phyloP scores from a whole-genome alignment of 2,797 vertebrate genomes.

The Alfaro cultratus region DNA sequence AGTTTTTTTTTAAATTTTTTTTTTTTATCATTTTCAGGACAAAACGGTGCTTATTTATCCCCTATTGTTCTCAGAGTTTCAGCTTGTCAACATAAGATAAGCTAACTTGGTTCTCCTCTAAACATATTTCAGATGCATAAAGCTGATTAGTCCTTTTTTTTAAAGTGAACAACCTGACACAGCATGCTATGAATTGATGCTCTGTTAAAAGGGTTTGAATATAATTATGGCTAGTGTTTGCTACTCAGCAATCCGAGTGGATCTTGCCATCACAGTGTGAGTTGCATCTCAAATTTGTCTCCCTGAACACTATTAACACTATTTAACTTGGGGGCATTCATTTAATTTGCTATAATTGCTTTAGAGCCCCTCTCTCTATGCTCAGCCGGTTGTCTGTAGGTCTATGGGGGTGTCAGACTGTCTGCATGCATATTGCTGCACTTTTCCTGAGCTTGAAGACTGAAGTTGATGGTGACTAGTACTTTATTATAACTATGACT shows the following conservation, averaged over 20 bases:
- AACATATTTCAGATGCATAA: constrained; percentile 50
- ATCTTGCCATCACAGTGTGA: constrained; percentile 73
- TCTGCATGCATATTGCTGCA: constrained; percentile 47
- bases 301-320: constrained; percentile 77
- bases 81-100: constrained; percentile 38
- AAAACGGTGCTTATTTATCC: constrained; percentile 42
- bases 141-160: constrained; percentile 57
- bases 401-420: constrained; percentile 46
- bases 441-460: constrained; percentile 34
- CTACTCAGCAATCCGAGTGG: constrained; percentile 71
- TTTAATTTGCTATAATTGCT: constrained; percentile 80
- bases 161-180: constrained; percentile 68
- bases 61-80: constrained; percentile 47
- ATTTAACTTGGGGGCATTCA: constrained; percentile 78
- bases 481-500: constrained; percentile 11
- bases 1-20: constrained; percentile 7
- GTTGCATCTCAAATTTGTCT: constrained; percentile 77
- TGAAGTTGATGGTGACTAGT: constrained; percentile 17
- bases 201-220: constrained; percentile 71
- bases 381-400: constrained; percentile 64
- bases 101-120: constrained; percentile 44
- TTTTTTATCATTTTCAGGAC: constrained; percentile 31
- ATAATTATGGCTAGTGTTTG: constrained; percentile 76
- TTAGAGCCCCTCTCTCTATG: constrained; percentile 71
- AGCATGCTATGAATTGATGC: constrained; percentile 71